These are phyloP conservation scores for Meloe dianella DNA, from an alignment of 2,888 invertebrate species.

Conservation along the genomic window DNA sequence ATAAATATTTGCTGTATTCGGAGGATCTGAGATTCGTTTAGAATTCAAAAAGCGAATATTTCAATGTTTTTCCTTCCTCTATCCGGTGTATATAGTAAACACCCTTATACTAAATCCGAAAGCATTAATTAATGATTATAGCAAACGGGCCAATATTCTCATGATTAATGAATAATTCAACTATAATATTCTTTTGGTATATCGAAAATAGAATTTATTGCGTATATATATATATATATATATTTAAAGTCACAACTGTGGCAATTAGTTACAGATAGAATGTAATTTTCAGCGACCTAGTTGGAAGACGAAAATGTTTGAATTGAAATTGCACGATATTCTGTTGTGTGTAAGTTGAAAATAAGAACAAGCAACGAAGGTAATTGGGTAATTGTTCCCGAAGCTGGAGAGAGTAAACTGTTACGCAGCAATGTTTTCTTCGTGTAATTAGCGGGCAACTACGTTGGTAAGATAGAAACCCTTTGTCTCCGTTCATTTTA, in stretches of 20 bases:
- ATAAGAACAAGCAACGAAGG: conserved; percentile 38
- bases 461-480: conserved; percentile 49
- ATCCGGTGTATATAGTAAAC: conserved; percentile 1
- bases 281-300: conserved; percentile 6
- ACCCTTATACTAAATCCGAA: conserved; percentile 21
- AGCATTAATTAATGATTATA: conserved; percentile 23
- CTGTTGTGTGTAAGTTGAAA: conserved; percentile 29
- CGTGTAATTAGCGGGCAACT: conserved; percentile 53
- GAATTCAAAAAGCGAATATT: conserved; percentile 4
- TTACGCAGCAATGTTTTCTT: conserved; percentile 53
- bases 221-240: not conserved
- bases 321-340: conserved; percentile 31
- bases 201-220: not conserved
- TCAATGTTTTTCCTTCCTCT: conserved; percentile 5
- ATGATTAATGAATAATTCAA: conserved; percentile 24
- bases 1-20: conserved; percentile 21
- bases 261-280: not conserved
- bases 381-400: conserved; percentile 55
- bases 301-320: conserved; percentile 10
- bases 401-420: conserved; percentile 49
- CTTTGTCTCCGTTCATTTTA: conserved; percentile 30
- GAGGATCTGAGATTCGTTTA: conserved; percentile 6
- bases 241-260: not conserved
- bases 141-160: conserved; percentile 22
- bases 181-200: not conserved